phyloP scores from a whole-genome alignment of 2,113 vertebrate species.

The Formicarius rufipectus region DNA sequence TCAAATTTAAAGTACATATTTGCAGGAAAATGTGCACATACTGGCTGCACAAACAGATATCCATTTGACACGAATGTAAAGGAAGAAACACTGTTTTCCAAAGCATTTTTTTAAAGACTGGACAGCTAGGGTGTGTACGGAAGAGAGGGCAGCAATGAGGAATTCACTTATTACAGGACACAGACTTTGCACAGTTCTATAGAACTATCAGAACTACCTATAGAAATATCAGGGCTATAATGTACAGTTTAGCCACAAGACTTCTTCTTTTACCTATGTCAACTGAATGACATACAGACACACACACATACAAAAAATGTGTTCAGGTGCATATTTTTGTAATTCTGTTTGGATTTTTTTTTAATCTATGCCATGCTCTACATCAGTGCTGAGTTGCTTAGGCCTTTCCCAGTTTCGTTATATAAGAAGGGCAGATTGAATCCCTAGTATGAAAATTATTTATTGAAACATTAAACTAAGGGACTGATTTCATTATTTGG shows the following conservation, averaged over 20 bases:
- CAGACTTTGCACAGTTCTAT: background rate
- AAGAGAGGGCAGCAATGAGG: background rate
- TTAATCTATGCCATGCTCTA: background rate
- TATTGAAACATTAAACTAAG: constrained; percentile 27
- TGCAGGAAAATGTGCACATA: background rate
- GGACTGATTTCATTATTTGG: constrained; percentile 19
- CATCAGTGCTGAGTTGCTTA: background rate
- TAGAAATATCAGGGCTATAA: background rate
- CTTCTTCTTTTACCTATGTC: background rate
- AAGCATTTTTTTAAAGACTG: background rate
- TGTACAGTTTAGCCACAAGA: background rate
- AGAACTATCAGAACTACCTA: background rate
- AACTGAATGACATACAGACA: background rate
- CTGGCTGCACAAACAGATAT: background rate
- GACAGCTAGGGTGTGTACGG: background rate
- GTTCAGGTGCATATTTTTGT: background rate
- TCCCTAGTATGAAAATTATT: background rate
- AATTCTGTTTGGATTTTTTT: background rate
- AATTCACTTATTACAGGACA: background rate
- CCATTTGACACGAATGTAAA: background rate
- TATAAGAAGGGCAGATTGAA: background rate
- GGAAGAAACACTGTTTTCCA: background rate
- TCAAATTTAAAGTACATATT: background rate
- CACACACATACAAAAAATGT: background rate
- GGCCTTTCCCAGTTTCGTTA: background rate